A percentile compares a stretch with the other conserved stretches of the same genome.
Evolutionary conservation across 1,140 invertebrate genomes (phyloP).

Genomic region (Drosophila equinoxialis): DNA sequence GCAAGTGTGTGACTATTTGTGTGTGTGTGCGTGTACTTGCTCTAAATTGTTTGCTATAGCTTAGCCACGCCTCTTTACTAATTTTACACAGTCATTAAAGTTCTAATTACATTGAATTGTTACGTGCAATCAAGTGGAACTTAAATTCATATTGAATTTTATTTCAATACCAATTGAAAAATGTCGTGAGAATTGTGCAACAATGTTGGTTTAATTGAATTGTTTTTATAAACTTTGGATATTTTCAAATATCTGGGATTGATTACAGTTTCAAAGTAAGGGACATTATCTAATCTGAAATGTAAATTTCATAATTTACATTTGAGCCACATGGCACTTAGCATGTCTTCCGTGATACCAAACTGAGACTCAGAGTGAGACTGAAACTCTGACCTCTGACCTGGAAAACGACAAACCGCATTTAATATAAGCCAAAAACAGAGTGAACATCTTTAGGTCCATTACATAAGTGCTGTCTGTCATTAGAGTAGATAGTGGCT

Average conservation of each 20-base stretch:
- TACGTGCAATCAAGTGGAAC: slow-evolving; percentile 5
- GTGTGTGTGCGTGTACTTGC: neutral
- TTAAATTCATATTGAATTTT: neutral
- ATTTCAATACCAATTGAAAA: neutral
- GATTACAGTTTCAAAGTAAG: neutral
- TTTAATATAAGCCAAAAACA: slow-evolving; percentile 5
- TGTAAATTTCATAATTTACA: slow-evolving; percentile 1
- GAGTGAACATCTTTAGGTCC: neutral
- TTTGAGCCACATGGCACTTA: neutral
- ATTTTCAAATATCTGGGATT: neutral
- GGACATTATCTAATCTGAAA: neutral
- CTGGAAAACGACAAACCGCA: neutral
- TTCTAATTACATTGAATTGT: neutral
- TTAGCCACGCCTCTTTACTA: neutral
- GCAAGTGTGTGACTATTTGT: neutral
- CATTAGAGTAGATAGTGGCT: neutral
- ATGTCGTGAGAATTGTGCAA: neutral
- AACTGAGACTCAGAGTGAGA: neutral
- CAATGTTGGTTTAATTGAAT: neutral
- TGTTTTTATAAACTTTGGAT: neutral
- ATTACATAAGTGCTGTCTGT: slow-evolving; percentile 6
- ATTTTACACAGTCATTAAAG: slow-evolving; percentile 3
- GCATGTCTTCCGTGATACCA: neutral
- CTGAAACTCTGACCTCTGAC: neutral
- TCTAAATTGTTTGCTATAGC: slow-evolving; percentile 4